Evolutionary conservation across 2,888 invertebrate species (phyloP), one percentile per base, ranked within the genome.

Genomic region (Gortyna flavago): DNA sequence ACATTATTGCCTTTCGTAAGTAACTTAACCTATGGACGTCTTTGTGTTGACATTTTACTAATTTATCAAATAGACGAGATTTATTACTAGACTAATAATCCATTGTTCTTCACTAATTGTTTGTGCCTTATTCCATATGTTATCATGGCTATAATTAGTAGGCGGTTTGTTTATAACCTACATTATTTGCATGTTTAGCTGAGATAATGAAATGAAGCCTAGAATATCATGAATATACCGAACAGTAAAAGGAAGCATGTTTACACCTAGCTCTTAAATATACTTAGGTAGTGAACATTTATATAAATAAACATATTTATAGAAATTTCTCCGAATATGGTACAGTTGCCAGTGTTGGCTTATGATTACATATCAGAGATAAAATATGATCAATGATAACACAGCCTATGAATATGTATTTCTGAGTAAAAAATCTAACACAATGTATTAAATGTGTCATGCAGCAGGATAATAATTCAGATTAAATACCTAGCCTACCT

Each of bases 1-100:
- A 98, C 91, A 97, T 99, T 83, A 98, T 99, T 89, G 95, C 97
- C 87, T 98, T 98, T 95, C 98, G 98, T 99, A 97, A 97, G 98
- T 97, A 92, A 92, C 92, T 89, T 95, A 95, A 95, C 95, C 94
- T 94, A 88, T 87, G 72, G 72, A 82, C 69, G 75, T 86, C 88
- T 90, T 91, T 91, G 90, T 91, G 90, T 91, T 92, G 89, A 90
- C 89, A 89, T 85, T 85, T 70, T 72, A 76, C 44, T 67, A 75
- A 75, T 85, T 71, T 78, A 85, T 79, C 68, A 82, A 86, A 84
- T 84, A 79, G 25, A 81, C 65, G 38, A 79, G 72, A 88, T 90
- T 89, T 89, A 89, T 90, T 87, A 83, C 79, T 72, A 85, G 64
- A 74, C 84, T 84, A 88, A 86, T 89, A 88, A 87, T 86, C 81